Base-by-base conservation (phyloP, 2,797 vertebrate genomes). In the Petrocephalus schoutedeni region DNA sequence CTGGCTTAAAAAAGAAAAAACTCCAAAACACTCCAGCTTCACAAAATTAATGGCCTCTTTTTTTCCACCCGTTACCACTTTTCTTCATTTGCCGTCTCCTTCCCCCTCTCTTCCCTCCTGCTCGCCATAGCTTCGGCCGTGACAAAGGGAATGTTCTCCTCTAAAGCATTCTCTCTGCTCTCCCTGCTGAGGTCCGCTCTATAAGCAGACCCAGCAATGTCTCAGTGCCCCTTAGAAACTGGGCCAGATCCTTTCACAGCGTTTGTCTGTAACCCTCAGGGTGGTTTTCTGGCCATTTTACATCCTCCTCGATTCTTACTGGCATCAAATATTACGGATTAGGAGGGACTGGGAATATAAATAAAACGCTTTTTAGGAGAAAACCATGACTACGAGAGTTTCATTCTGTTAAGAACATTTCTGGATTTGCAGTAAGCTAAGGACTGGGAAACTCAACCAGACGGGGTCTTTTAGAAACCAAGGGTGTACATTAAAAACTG, bases 31-130 rank as follows among this genome's bases (percentile, higher is more conserved):
- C 88, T 85, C 86, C 82, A 64, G 86, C 93, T 92, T 93, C 92
- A 94, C 93, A 93, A 95, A 95, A 95, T 95, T 94, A 95, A 95
- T 94, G 94, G 92, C 93, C 93, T 93, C 93, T 94, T 93, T 95
- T 93, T 94, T 94, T 94, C 93, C 92, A 91, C 93, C 92, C 90
- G 91, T 91, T 89, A 77, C 71, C 87, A 86, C 88, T 87, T 87
- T 85, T 87, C 89, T 85, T 61, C 64, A 49, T 71, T 67, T 89
- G 91, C 82, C 41, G 83, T 51, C 54, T 71, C 51, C 71, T 90
- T 91, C 89, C 89, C 92, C 92, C 88, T 89, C 88, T 91, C 90
- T 87, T 92, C 92, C 92, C 93, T 90, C 89, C 91, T 92, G 92
- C 92, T 90, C 90, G 89, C 71, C 87, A 67, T 82, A 64, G 88